A percentile compares a stretch with the other conserved stretches of the same genome.
These are phyloP conservation scores for Centrocercus urophasianus DNA, from an alignment of 2,113 vertebrate species.

Conservation along the genomic window DNA sequence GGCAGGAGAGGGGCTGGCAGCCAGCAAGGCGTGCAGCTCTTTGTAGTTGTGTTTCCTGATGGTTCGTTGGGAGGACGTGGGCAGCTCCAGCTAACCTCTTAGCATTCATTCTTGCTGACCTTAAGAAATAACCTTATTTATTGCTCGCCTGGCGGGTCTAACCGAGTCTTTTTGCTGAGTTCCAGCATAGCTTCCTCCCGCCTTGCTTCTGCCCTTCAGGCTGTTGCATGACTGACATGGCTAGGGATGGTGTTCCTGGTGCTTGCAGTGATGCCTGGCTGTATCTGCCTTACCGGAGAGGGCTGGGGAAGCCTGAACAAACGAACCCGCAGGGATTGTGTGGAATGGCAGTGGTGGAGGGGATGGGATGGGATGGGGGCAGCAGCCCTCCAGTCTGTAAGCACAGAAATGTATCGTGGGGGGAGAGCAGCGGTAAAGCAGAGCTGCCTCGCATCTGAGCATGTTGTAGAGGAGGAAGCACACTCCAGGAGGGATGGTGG, in stretches of 20 bases:
- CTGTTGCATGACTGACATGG: not conserved
- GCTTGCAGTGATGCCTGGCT: not conserved
- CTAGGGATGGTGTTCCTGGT: not conserved
- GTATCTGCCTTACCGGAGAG: not conserved
- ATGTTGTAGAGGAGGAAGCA: not conserved
- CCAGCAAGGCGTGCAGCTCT: not conserved
- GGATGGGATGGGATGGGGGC: not conserved
- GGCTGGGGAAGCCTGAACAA: not conserved
- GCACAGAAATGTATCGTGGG: not conserved
- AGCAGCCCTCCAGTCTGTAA: not conserved
- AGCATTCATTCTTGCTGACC: not conserved
- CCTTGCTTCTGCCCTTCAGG: not conserved
- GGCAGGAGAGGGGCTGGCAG: not conserved
- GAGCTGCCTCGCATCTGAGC: fast-evolving
- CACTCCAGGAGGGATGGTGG: not conserved
- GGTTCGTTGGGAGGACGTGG: not conserved
- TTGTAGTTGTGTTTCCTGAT: not conserved
- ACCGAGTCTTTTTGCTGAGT: not conserved
- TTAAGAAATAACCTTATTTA: constrained; percentile 17
- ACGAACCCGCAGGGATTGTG: not conserved
- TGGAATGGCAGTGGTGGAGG: not conserved
- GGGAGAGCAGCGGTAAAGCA: not conserved
- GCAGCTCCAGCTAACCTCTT: not conserved
- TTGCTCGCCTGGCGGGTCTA: not conserved
- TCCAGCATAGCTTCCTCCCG: not conserved